Percentiles rank a stretch among this genome's conserved stretches.
Conservation (phyloP, 2,113 vertebrate genomes). For the Hippotragus niger region DNA sequence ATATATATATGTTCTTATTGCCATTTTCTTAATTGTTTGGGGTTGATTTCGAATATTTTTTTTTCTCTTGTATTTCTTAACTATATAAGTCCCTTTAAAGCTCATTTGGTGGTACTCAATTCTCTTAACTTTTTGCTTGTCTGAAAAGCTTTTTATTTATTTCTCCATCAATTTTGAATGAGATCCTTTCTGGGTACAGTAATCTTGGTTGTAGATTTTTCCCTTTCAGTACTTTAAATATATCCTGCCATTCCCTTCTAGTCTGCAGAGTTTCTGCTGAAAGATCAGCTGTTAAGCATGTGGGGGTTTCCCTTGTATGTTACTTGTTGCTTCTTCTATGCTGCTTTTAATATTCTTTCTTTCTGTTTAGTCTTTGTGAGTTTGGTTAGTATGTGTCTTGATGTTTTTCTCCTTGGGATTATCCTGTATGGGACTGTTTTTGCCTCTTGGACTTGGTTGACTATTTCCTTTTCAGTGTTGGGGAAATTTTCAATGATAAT, state of each 20-base stretch:
- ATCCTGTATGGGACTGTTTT: background rate
- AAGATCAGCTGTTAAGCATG: background rate
- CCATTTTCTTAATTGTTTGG: background rate
- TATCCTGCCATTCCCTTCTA: background rate
- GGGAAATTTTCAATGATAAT: background rate
- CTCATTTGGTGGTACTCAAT: background rate
- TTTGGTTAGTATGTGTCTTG: background rate
- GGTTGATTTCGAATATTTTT: background rate
- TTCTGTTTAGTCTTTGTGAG: background rate
- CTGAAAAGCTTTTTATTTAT: background rate
- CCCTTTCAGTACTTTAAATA: background rate
- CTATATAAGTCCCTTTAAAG: background rate
- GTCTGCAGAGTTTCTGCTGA: background rate
- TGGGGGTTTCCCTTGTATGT: background rate
- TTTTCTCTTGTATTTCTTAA: background rate
- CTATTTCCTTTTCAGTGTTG: background rate
- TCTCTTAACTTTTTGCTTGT: background rate
- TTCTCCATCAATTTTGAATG: background rate
- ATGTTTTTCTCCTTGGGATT: background rate
- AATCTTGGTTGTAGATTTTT: background rate
- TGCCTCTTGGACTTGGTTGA: background rate
- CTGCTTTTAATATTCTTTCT: background rate
- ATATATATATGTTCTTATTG: background rate
- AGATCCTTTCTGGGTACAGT: background rate
- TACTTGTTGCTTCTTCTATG: background rate